These are phyloP conservation scores for Zoanthus gigantus DNA, from an alignment of 92 coral and sea anemone species.

Conservation along the genomic window DNA sequence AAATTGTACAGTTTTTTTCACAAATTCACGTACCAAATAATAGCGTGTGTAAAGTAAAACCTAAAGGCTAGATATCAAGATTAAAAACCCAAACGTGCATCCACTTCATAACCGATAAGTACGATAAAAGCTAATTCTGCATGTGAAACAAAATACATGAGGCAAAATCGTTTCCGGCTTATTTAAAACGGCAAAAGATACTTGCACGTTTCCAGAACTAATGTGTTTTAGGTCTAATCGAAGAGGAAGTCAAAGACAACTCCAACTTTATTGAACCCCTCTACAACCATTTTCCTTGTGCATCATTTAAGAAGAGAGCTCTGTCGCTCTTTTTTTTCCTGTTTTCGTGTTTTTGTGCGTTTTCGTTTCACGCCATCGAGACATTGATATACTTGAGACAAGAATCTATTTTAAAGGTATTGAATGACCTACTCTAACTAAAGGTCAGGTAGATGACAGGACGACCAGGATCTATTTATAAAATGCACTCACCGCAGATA, in stretches of 20 bases:
- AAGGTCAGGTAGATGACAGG: conserved; percentile 36
- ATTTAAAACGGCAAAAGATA: conserved; percentile 29
- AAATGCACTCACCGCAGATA: conserved; percentile 13
- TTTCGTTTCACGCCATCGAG: conserved; percentile 40
- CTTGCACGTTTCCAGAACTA: conserved; percentile 36
- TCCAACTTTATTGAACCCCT: background rate
- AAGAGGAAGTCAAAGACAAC: background rate
- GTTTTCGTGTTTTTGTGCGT: conserved; percentile 37
- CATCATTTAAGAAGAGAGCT: background rate
- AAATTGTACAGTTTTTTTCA: too few relatives aligned
- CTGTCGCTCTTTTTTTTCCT: background rate
- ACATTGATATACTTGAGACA: conserved; percentile 39
- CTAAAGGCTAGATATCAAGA: too few relatives aligned
- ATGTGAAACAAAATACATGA: conserved; percentile 44
- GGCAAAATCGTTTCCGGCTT: conserved; percentile 36
- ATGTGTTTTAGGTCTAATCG: conserved; percentile 12
- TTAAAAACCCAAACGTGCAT: too few relatives aligned
- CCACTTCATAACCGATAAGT: too few relatives aligned
- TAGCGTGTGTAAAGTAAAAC: too few relatives aligned
- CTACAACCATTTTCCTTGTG: background rate
- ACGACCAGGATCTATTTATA: conserved; percentile 22
- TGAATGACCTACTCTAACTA: conserved; percentile 17
- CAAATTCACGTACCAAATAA: too few relatives aligned
- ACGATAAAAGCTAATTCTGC: conserved; percentile 25
- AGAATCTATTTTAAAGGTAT: background rate